A percentile compares a stretch with the other conserved stretches of the same genome.
phyloP scores from a whole-genome alignment of 1,140 invertebrate species.

The Brachionus rubens region DNA sequence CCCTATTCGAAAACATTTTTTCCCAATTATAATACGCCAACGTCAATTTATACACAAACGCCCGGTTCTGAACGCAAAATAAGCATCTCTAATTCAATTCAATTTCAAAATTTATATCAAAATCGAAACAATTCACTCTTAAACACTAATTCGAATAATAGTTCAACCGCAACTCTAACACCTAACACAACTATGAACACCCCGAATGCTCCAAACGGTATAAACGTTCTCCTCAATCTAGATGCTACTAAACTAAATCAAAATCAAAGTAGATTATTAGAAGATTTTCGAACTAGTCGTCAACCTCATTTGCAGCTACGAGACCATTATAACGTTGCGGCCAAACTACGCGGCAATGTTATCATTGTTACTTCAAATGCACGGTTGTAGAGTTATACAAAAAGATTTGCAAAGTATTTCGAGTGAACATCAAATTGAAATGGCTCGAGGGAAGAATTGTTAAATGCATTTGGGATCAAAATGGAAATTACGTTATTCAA shows the following conservation, averaged over 20 bases:
- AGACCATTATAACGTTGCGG: constrained; percentile 78
- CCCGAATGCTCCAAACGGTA: neutral
- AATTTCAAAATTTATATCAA: constrained; percentile 5
- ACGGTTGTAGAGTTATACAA: constrained; percentile 97
- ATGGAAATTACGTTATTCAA: constrained; percentile 89
- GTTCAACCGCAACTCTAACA: constrained; percentile 4
- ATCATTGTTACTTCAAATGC: constrained; percentile 96
- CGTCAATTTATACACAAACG: neutral
- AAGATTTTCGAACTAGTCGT: constrained; percentile 79
- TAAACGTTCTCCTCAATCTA: neutral
- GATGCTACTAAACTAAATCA: constrained; percentile 52
- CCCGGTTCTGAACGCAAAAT: constrained; percentile 21
- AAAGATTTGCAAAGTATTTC: constrained; percentile 98
- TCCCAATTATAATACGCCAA: constrained; percentile 9
- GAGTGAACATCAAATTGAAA: constrained; percentile 80
- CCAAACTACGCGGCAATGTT: constrained; percentile 93
- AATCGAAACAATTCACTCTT: neutral
- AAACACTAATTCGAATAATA: neutral
- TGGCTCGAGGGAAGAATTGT: constrained; percentile 94
- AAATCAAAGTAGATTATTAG: constrained; percentile 81
- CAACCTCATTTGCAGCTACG: constrained; percentile 88
- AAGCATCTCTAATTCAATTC: constrained; percentile 6
- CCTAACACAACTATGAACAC: constrained; percentile 21
- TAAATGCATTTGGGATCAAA: constrained; percentile 99
- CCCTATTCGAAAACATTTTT: constrained; percentile 23